Evolutionary conservation across 2,888 invertebrate genomes (phyloP).

Genomic region (Melanostoma scalare): DNA sequence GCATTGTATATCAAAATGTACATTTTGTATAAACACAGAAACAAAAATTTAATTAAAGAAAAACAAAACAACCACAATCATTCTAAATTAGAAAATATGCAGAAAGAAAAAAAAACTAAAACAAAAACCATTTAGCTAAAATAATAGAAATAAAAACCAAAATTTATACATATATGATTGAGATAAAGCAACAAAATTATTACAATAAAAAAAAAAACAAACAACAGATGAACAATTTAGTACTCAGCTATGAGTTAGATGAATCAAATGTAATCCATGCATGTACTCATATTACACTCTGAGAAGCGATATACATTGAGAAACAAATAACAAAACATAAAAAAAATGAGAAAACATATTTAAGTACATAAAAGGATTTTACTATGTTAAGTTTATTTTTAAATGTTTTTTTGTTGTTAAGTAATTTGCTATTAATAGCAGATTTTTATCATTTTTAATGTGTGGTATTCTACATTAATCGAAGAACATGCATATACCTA

Average conservation of each 20-base stretch:
- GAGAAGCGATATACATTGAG: constrained; percentile 7
- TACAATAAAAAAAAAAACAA: constrained; percentile 11
- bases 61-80: constrained; percentile 52
- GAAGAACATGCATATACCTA: constrained; percentile 30
- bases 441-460: constrained; percentile 38
- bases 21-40: constrained; percentile 64
- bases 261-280: constrained; percentile 1
- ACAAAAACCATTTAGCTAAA: constrained; percentile 37
- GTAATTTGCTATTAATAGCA: constrained; percentile 25
- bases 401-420: constrained; percentile 28
- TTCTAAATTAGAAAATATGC: constrained; percentile 70
- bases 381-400: constrained; percentile 42
- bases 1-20: constrained; percentile 72
- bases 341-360: not conserved
- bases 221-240: constrained; percentile 21
- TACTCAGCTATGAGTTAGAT: constrained; percentile 30
- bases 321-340: not conserved
- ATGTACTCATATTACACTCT: constrained; percentile 12
- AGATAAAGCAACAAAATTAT: not conserved
- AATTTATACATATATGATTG: constrained; percentile 17
- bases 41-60: not conserved
- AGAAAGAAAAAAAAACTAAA: constrained; percentile 16
- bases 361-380: constrained; percentile 43
- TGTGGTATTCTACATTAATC: constrained; percentile 52
- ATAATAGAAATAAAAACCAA: constrained; percentile 14